Conservation (phyloP, 2,888 invertebrate species). For the Hirudinaria manillensis region DNA sequence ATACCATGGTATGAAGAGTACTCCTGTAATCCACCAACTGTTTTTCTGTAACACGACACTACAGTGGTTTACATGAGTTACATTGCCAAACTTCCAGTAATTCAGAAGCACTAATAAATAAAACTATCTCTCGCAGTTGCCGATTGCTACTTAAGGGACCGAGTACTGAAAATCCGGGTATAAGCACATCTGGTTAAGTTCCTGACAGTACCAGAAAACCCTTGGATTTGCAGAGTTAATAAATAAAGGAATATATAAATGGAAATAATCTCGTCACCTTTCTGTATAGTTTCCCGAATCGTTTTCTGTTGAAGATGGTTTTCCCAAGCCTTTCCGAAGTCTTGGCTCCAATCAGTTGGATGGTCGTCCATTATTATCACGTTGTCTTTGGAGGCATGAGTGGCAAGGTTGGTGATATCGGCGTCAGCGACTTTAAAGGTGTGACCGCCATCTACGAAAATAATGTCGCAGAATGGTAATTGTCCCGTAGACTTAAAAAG, state of each 20-base stretch:
- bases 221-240: no score
- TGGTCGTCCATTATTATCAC: constrained; percentile 32
- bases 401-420: constrained; percentile 32
- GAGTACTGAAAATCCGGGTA: not conserved
- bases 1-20: no score
- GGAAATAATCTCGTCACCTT: not conserved
- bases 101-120: no score
- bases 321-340: constrained; percentile 30
- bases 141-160: no score
- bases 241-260: no score
- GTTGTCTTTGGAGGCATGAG: constrained; percentile 27
- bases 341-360: constrained; percentile 28
- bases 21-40: no score
- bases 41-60: no score
- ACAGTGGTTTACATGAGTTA: no score
- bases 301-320: not conserved
- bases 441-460: constrained; percentile 39
- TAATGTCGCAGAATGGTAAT: constrained; percentile 34
- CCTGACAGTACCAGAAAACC: no score
- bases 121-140: no score
- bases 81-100: no score
- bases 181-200: not conserved
- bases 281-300: not conserved
- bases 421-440: constrained; percentile 24
- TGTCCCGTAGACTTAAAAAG: constrained; percentile 9